Evolutionary conservation across 2,888 invertebrate species (phyloP).

Genomic region (Meta bourneti): DNA sequence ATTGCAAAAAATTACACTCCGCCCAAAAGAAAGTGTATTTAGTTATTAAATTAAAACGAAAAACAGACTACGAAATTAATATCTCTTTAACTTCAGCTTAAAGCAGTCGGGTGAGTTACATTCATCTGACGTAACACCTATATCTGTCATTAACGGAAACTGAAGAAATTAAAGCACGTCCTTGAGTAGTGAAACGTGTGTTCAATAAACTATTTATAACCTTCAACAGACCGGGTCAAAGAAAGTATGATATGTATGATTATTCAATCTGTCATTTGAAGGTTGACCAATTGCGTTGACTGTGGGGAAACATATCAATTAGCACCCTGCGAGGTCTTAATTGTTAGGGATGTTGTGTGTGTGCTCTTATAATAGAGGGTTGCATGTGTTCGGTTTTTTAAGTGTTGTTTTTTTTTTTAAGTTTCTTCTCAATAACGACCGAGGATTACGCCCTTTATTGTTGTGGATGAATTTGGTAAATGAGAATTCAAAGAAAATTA

Average conservation of each 20-base stretch:
- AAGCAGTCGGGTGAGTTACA: not conserved
- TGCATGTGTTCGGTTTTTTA: not conserved
- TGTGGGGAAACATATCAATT: not conserved
- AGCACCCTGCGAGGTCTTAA: not conserved
- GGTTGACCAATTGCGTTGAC: not conserved
- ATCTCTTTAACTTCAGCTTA: not conserved
- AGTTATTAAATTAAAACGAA: not conserved
- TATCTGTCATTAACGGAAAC: not conserved
- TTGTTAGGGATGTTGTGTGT: not conserved
- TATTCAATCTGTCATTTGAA: not conserved
- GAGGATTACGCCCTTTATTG: not conserved
- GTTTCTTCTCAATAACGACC: not conserved
- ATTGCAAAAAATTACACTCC: not conserved
- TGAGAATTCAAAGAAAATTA: not conserved
- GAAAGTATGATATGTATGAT: not conserved
- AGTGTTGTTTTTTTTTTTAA: not conserved
- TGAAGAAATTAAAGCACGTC: not conserved
- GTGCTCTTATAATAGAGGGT: not conserved
- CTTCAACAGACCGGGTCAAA: not conserved
- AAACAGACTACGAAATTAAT: not conserved
- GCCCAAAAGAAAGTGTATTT: not conserved
- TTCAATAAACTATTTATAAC: not conserved
- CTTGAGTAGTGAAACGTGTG: not conserved
- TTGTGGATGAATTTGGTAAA: not conserved
- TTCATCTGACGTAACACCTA: not conserved